phyloP scores from a whole-genome alignment of 2,113 vertebrate species.

The Dendropsophus ebraccatus region DNA sequence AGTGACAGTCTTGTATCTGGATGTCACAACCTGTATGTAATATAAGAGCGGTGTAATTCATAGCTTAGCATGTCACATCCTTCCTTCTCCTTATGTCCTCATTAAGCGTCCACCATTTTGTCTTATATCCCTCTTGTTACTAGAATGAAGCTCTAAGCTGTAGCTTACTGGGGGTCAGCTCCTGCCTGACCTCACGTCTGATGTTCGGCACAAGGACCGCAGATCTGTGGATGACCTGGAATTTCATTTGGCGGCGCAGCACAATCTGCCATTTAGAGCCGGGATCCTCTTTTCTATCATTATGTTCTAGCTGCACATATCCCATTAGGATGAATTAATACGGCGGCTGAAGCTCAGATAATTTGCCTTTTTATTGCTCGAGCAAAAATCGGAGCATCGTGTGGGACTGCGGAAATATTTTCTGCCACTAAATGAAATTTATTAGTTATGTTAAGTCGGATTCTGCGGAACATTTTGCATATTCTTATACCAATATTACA shows the following conservation, averaged over 20 bases:
- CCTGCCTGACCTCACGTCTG: not conserved
- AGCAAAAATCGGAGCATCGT: not conserved
- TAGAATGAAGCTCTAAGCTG: not conserved
- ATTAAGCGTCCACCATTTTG: not conserved
- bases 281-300: not conserved
- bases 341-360: not conserved
- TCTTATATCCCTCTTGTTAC: not conserved
- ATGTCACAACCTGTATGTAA: not conserved
- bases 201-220: not conserved
- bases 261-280: constrained; percentile 9
- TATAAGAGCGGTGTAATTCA: not conserved
- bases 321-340: constrained; percentile 1
- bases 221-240: not conserved
- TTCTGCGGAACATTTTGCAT: not conserved
- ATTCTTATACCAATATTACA: not conserved
- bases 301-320: not conserved
- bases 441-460: not conserved
- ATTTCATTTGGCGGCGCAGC: not conserved
- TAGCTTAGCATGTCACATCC: not conserved
- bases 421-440: not conserved
- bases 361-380: constrained; percentile 11
- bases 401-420: not conserved
- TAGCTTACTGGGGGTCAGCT: not conserved
- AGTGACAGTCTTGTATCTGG: too few relatives aligned
- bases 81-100: not conserved